These are phyloP conservation scores for Pandemis corylana DNA, from an alignment of 2,888 invertebrate species.

Conservation along the genomic window DNA sequence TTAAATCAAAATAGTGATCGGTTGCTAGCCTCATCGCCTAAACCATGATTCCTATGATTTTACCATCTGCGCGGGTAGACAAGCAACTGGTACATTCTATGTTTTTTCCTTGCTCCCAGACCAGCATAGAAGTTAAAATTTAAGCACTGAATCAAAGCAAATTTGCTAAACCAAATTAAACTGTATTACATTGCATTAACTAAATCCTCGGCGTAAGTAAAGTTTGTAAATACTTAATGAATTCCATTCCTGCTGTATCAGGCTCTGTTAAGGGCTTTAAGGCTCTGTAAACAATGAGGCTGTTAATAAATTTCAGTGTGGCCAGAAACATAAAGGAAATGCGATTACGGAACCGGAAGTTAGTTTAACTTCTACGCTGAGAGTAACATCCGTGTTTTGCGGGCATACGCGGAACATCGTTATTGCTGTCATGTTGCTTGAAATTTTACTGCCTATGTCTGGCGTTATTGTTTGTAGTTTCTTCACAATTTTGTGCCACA, in stretches of 20 bases:
- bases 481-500: too few relatives aligned
- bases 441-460: conserved; percentile 2
- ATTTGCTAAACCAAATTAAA: conserved; percentile 6
- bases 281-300: conserved; percentile 51
- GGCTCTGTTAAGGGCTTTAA: conserved; percentile 12
- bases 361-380: conserved; percentile 70
- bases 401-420: conserved; percentile 48
- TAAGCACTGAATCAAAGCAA: background rate
- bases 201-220: conserved; percentile 2
- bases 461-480: conserved; percentile 3
- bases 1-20: too few relatives aligned
- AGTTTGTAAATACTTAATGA: conserved; percentile 20
- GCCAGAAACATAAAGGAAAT: conserved; percentile 73
- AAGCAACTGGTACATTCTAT: too few relatives aligned
- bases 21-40: too few relatives aligned
- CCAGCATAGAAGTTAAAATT: too few relatives aligned
- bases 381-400: conserved; percentile 61
- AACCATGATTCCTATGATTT: too few relatives aligned
- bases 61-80: too few relatives aligned
- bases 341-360: conserved; percentile 76
- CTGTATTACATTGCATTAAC: conserved; percentile 9
- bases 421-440: conserved; percentile 42
- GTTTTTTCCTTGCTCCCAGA: too few relatives aligned
- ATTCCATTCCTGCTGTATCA: conserved; percentile 8
- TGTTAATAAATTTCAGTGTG: conserved; percentile 63